A percentile compares a stretch with the other conserved stretches of the same genome.
Conservation (phyloP, 2,113 vertebrate genomes). For the Lepidothrix coronata region DNA sequence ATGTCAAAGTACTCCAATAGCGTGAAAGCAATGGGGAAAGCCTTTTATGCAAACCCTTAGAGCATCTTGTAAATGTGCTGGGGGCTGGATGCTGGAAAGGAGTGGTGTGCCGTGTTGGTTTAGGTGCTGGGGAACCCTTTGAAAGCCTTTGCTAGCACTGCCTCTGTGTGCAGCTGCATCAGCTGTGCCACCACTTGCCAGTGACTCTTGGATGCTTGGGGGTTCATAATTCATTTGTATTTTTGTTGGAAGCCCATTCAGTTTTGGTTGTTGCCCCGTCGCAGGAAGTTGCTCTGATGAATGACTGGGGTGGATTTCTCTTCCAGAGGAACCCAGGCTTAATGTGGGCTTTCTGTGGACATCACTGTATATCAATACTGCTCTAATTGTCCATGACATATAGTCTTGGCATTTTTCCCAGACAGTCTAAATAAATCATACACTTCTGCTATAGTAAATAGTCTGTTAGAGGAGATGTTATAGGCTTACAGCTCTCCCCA, state of each 20-base stretch:
- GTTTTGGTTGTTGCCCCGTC: neutral
- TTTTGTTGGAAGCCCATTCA: constrained; percentile 28
- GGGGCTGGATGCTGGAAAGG: neutral
- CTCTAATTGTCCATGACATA: constrained; percentile 73
- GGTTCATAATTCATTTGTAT: constrained; percentile 27
- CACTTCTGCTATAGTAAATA: constrained; percentile 56
- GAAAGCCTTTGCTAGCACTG: neutral
- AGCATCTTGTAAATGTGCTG: neutral
- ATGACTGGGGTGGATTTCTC: constrained; percentile 53
- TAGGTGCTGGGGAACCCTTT: neutral
- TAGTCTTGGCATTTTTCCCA: constrained; percentile 66
- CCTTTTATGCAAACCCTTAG: rapidly evolving
- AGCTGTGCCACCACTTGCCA: constrained; percentile 2
- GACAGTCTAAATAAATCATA: constrained; percentile 69
- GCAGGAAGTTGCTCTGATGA: constrained; percentile 61
- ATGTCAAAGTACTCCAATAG: neutral
- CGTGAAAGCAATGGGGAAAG: rapidly evolving
- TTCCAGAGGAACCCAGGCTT: constrained; percentile 55
- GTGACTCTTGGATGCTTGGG: neutral
- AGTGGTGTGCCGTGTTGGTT: neutral
- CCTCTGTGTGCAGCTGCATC: neutral
- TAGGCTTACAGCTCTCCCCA: neutral
- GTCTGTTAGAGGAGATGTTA: constrained; percentile 53
- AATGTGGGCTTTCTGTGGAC: constrained; percentile 39
- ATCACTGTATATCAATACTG: constrained; percentile 51